Base-by-base conservation (phyloP, 2,797 vertebrate species). In the Xerus rutilus region DNA sequence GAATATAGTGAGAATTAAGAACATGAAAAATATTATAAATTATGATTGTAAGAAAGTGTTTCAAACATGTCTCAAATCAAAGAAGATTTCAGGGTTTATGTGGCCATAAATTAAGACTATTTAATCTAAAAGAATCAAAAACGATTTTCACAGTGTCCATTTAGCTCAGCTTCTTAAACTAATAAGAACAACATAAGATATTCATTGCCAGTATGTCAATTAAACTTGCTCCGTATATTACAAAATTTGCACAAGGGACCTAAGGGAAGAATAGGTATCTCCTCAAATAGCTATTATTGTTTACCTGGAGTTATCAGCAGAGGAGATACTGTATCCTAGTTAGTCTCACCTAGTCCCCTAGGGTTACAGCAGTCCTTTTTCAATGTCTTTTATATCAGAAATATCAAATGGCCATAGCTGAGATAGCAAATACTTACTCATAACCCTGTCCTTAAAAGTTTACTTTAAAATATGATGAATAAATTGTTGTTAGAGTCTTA, bases 341-440 rank as follows among this genome's bases (percentile, higher is more conserved):
- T 82, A 85, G 14, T 86, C 43, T 13, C 39, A 73, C 30, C n/a
- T 21, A 73, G 30, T 72, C 35, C 18, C 57, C 15, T 59, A 67
- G 7, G 81, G 52, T 45, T 21, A 23, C 93, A 45, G 72, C 30
- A 67, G 45, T 72, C 74, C 1, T 52, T 96, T 86, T 21, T n/a
- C n/a, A n/a, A n/a, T n/a, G n/a, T n/a, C n/a, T n/a, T 18, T 57
- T 92, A 35, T 88, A 93, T 89, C 39, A 96, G 32, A 78, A 95
- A 81, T 57, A 11, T 72, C 47, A 76, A 43, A 8, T 89, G 32
- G 6, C 30, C 65, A 89, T 69, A 49, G 49, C 3, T 76, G 76
- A 47, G 13, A 65, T 1, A 72, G 78, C 43, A 88, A 93, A 89
- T 74, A 57, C 17, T 10, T 77, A 90, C 3, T 18, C 15, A 65